These are phyloP conservation scores for Drosophila yooni DNA, from an alignment of 2,888 invertebrate species.

Conservation along the genomic window DNA sequence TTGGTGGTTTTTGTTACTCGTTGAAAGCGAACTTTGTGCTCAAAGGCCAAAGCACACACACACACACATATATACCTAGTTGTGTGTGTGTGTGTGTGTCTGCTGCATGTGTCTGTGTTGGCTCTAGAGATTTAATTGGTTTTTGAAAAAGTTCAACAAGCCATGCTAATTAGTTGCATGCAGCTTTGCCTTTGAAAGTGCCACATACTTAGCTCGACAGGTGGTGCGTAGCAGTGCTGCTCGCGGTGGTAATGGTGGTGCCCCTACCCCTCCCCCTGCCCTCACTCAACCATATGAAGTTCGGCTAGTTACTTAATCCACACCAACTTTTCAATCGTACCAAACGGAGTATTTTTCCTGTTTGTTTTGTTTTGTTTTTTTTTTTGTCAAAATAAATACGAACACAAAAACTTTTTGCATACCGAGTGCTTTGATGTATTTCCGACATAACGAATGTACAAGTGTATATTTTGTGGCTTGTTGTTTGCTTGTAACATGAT, in stretches of 20 bases:
- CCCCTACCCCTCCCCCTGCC: too few species aligned
- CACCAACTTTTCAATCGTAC: constrained; percentile 43
- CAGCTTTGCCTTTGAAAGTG: constrained; percentile 70
- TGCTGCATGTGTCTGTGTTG: constrained; percentile 28
- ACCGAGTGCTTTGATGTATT: constrained; percentile 3
- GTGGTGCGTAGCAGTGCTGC: constrained; percentile 14
- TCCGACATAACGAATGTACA: constrained; percentile 6
- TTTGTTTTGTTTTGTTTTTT: background rate
- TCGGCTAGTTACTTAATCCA: constrained; percentile 28
- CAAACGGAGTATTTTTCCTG: background rate
- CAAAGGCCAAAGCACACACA: constrained; percentile 57
- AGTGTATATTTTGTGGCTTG: constrained; percentile 1
- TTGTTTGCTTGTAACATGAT: constrained; percentile 2
- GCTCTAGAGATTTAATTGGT: constrained; percentile 71
- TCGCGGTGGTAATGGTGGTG: background rate
- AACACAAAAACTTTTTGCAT: constrained; percentile 5
- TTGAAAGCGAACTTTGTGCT: constrained; percentile 63
- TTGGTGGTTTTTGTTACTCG: constrained; percentile 42
- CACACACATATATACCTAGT: constrained; percentile 33
- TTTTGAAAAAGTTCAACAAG: constrained; percentile 80
- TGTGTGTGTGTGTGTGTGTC: constrained; percentile 27
- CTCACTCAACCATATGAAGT: background rate
- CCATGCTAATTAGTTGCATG: constrained; percentile 77
- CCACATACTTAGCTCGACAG: constrained; percentile 39
- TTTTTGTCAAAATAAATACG: constrained; percentile 8